Evolutionary conservation across 2,113 vertebrate species (phyloP), one percentile per base, ranked within the genome.

Genomic region (Paracanthobrama guichenoti): DNA sequence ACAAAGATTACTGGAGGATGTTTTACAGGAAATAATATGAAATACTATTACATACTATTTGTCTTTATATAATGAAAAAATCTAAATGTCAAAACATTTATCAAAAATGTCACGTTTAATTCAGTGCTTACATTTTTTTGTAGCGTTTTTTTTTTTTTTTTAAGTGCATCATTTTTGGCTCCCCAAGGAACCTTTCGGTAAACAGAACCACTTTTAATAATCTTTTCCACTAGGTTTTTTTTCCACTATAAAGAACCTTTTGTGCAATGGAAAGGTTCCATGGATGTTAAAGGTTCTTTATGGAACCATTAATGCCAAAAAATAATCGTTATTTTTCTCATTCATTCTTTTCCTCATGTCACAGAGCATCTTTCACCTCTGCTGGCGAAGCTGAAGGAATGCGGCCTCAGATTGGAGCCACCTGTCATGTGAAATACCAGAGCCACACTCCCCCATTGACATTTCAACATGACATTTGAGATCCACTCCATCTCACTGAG

Each of bases 401-500:
- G 81, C 84, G 48, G 64, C 77, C 60, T 81, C 73, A 71, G 84
- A 88, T 83, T 86, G 85, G 62, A 85, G 46, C 79, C 60, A 80
- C 79, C 88, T 85, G 88, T 81, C 53, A 64, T 77, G 44, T 82
- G 77, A 84, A 82, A 89, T 82, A 89, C 77, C 88, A 87, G 69
- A 87, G 76, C n/a, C 59, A 55, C 85, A 81, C 71, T 83, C 79
- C 88, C 73, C 55, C 76, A 73, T 59, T 87, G 88, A 89, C 88
- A 89, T 89, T 89, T 89, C 77, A 64, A 64, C 81, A 66, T 88
- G 88, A 89, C 88, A 89, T 89, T 89, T 89, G 60, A 86, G 57
- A 77, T 78, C 39, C 83, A 71, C 59, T 66, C 81, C 9, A 62
- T 53, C 84, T 86, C 22, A 13, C 35, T 79, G 73, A 82, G 42